Conservation (phyloP, 2,888 invertebrate genomes). For the Anoncus sp. region DNA sequence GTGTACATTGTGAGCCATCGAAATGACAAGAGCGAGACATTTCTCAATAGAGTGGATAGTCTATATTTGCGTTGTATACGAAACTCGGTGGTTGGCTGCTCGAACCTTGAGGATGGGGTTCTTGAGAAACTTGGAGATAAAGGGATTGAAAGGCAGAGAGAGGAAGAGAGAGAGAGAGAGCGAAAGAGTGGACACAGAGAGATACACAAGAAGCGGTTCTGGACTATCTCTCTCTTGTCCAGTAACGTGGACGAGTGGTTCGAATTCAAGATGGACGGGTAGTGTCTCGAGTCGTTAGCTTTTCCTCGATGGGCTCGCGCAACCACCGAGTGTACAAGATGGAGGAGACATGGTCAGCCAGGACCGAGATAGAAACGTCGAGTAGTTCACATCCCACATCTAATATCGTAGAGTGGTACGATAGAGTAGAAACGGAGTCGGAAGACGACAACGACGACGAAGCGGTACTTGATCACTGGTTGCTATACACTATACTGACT, state of each 20-base stretch:
- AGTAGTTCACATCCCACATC: slow-evolving; percentile 54
- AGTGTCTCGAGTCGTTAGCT: slow-evolving; percentile 29
- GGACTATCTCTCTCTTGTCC: slow-evolving; percentile 34
- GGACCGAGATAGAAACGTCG: slow-evolving; percentile 53
- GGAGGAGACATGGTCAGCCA: slow-evolving; percentile 42
- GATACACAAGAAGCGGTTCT: slow-evolving; percentile 19
- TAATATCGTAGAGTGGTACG: slow-evolving; percentile 65
- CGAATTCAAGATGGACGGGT: slow-evolving; percentile 48
- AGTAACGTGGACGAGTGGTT: slow-evolving; percentile 35
- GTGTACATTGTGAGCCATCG: slow-evolving; percentile 1
- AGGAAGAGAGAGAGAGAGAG: not conserved
- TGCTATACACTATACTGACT: slow-evolving; percentile 40
- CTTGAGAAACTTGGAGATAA: slow-evolving; percentile 15
- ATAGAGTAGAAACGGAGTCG: slow-evolving; percentile 18
- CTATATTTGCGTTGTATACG: slow-evolving; percentile 15
- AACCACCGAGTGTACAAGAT: slow-evolving; percentile 33
- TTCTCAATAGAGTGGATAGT: not conserved
- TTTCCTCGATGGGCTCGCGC: slow-evolving; percentile 39
- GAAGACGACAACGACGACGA: slow-evolving; percentile 39
- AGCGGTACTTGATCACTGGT: slow-evolving; percentile 60
- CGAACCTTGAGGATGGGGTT: not conserved
- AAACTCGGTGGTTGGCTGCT: slow-evolving; percentile 5
- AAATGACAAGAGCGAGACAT: not conserved
- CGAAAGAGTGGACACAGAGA: slow-evolving; percentile 9
- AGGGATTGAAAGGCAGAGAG: slow-evolving; percentile 1